Evolutionary conservation across 2,797 vertebrate species (phyloP).

Genomic region (Myotis vivesi): DNA sequence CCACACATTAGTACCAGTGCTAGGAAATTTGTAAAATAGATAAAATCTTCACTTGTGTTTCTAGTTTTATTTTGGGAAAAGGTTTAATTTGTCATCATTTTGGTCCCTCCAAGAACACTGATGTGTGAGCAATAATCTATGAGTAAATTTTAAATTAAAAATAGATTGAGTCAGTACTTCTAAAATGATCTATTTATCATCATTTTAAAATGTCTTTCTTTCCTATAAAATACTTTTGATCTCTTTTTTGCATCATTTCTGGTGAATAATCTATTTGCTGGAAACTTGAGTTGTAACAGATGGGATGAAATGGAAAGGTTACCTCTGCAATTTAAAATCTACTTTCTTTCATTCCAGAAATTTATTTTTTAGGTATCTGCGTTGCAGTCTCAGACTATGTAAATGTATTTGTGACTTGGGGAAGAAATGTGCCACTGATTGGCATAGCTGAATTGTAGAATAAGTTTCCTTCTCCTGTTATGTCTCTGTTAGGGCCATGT

Average conservation of each 20-base stretch:
- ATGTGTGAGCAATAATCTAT: neutral
- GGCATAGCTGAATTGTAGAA: slow-evolving; percentile 34
- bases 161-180: neutral
- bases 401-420: slow-evolving; percentile 50
- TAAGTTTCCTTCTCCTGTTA: neutral
- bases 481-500: neutral
- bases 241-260: slow-evolving; percentile 22
- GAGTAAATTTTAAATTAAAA: slow-evolving; percentile 28
- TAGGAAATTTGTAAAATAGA: neutral
- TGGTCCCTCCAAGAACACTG: neutral
- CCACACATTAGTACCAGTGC: neutral
- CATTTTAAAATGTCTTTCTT: slow-evolving; percentile 21
- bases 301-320: slow-evolving; percentile 58
- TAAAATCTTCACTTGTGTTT: neutral
- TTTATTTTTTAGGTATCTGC: slow-evolving; percentile 32
- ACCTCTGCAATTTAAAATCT: slow-evolving; percentile 57
- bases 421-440: slow-evolving; percentile 8
- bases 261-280: slow-evolving; percentile 45
- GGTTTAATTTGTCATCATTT: slow-evolving; percentile 31
- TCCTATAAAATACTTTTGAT: slow-evolving; percentile 18
- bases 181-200: neutral
- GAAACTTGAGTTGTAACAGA: slow-evolving; percentile 48
- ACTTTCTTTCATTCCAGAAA: slow-evolving; percentile 49
- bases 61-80: slow-evolving; percentile 8
- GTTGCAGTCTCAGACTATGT: slow-evolving; percentile 14